Evolutionary conservation across 2,113 vertebrate genomes (phyloP).

Genomic region (Scomber japonicus): DNA sequence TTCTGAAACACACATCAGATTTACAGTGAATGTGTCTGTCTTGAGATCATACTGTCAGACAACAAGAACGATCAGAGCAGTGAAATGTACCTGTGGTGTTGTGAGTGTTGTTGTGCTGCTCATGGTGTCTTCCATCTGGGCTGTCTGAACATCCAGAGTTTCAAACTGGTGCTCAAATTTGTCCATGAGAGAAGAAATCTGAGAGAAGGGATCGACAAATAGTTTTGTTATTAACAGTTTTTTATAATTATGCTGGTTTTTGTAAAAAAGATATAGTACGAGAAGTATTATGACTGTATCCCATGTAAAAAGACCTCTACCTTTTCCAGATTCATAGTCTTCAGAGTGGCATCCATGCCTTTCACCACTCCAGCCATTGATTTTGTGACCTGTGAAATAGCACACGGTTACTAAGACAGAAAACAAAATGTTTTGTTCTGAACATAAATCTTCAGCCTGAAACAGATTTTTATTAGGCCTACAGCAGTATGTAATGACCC

Average conservation of each 20-base stretch:
- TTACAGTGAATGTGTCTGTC: background rate
- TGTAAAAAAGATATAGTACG: background rate
- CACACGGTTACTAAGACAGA: background rate
- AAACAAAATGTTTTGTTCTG: background rate
- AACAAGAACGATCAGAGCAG: background rate
- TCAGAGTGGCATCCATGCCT: constrained; percentile 94
- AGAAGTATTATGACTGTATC: too few species aligned
- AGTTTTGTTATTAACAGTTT: background rate
- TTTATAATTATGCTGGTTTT: background rate
- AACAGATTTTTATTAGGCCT: background rate
- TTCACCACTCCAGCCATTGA: constrained; percentile 98
- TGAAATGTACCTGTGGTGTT: constrained; percentile 89
- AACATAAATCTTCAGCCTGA: background rate
- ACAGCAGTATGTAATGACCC: background rate
- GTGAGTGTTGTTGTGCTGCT: constrained; percentile 96
- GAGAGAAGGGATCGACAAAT: background rate
- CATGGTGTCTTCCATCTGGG: constrained; percentile 98
- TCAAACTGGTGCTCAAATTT: constrained; percentile 98
- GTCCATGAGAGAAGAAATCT: constrained; percentile 95
- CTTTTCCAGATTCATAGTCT: constrained; percentile 98
- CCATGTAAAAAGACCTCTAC: constrained; percentile 65
- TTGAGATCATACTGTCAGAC: background rate
- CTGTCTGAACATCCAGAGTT: constrained; percentile 94
- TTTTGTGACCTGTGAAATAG: constrained; percentile 90
- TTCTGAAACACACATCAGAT: constrained; percentile 82